A percentile compares a stretch with the other conserved stretches of the same genome.
Conservation (phyloP, 2,113 vertebrate genomes). For the Xiphophorus hellerii region DNA sequence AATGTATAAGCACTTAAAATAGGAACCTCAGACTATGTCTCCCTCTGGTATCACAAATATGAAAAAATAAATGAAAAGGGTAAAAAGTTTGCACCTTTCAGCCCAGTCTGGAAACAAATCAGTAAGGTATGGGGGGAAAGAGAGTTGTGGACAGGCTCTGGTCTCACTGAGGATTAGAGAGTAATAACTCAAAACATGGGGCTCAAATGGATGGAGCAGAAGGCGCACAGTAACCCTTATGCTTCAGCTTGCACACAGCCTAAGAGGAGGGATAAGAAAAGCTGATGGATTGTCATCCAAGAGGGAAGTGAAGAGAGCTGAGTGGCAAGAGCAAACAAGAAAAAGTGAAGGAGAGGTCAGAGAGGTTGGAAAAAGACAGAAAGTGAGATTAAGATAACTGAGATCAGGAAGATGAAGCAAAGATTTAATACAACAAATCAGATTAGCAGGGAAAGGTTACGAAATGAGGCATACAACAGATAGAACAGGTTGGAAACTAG, state of each 20-base stretch:
- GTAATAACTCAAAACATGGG: slow-evolving; percentile 55
- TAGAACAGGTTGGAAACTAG: no score
- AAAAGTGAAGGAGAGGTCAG: slow-evolving; percentile 2
- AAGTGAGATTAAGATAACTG: not conserved
- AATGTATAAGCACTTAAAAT: not conserved
- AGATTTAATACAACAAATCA: not conserved
- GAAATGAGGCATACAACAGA: not conserved
- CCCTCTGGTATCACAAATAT: not conserved
- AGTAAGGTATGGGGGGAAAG: slow-evolving; percentile 13
- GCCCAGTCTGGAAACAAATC: slow-evolving; percentile 18
- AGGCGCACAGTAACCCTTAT: slow-evolving; percentile 24
- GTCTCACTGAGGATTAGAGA: slow-evolving; percentile 54
- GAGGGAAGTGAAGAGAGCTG: slow-evolving; percentile 29
- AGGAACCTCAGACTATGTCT: not conserved
- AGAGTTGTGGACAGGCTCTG: slow-evolving; percentile 17
- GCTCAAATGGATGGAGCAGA: slow-evolving; percentile 27
- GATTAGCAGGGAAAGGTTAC: not conserved
- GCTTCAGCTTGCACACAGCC: slow-evolving; percentile 34
- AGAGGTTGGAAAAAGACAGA: not conserved
- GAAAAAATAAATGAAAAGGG: no score
- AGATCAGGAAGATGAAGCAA: not conserved
- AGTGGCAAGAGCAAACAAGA: slow-evolving; percentile 15
- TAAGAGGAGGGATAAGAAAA: slow-evolving; percentile 3
- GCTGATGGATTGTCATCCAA: slow-evolving; percentile 51
- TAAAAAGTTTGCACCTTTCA: slow-evolving; percentile 1